Evolutionary conservation across 2,888 invertebrate species (phyloP), one percentile per base, ranked within the genome.

Genomic region (Mantis religiosa): DNA sequence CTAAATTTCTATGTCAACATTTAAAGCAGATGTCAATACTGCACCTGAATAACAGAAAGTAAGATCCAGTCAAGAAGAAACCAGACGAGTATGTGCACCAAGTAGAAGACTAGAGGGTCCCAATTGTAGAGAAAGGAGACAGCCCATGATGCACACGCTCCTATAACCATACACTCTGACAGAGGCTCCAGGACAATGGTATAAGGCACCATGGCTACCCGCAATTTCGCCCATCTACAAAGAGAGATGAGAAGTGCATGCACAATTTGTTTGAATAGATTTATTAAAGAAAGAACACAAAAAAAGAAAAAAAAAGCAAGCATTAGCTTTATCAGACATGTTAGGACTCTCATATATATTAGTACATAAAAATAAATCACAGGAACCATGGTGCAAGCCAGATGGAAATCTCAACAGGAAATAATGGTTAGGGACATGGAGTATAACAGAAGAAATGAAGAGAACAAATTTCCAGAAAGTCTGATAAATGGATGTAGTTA

Each of bases 31-130:
- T 12, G 15, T 84, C 28, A 30, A 30, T 84, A 83, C 84, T 90
- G 90, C 93, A 96, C 96, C 94, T 97, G 98, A 91, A 98, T 97
- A 91, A 97, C 95, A 91, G 96, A 96, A 91, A 99, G 94, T 91
- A 99, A 95, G 92, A 98, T 94, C 97, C 98, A 99, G 94, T 99
- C 99, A 91, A 98, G 96, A 91, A 99, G 95, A 93, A 99, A 98
- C 99, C 99, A 99, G 92, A 97, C 94, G 88, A 99, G 95, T 91
- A 98, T 95, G 93, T 99, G 99, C 92, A 98, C 96, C 91, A 99
- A 94, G 93, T 98, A 98, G 94, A 99, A 98, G 88, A 97, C 97
- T 90, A 98, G 94, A 2, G 98, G 97, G 93, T 98, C 98, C 95
- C 98, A 97, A 91, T 96, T 96, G 92, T 99, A 97, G 81, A 99